Evolutionary conservation across 2,797 vertebrate genomes (phyloP).

Genomic region (Odontamblyopus lacepedii): DNA sequence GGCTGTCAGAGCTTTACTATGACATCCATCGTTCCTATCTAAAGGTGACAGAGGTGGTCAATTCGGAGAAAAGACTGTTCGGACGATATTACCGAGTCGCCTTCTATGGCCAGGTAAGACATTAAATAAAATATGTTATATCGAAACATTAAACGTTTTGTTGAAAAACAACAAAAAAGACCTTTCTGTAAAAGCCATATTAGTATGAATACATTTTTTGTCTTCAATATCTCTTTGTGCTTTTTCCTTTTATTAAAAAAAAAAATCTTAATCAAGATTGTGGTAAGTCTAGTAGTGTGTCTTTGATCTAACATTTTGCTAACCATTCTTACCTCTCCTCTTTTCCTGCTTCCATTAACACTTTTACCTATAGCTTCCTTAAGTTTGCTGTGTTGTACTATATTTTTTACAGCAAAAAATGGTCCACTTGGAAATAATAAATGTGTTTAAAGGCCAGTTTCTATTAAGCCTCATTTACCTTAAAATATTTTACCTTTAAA

Average conservation of each 20-base stretch:
- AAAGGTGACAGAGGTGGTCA: constrained; percentile 96
- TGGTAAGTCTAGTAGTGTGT: constrained; percentile 86
- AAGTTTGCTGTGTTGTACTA: constrained; percentile 65
- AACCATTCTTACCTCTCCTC: constrained; percentile 51
- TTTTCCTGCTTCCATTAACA: constrained; percentile 66
- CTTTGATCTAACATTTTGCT: constrained; percentile 48
- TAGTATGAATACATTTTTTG: constrained; percentile 34
- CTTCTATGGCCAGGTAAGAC: constrained; percentile 94
- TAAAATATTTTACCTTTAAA: background rate
- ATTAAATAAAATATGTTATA: background rate
- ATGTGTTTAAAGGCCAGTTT: constrained; percentile 9
- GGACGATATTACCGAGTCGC: constrained; percentile 96
- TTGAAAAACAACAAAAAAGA: background rate
- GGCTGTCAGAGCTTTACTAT: constrained; percentile 94
- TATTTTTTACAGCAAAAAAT: constrained; percentile 14
- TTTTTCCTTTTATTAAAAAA: constrained; percentile 77
- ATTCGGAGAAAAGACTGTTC: constrained; percentile 94
- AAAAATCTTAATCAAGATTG: constrained; percentile 86
- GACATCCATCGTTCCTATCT: constrained; percentile 96
- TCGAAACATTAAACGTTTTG: background rate
- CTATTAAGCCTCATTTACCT: constrained; percentile 17
- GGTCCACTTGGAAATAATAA: background rate
- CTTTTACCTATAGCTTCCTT: constrained; percentile 42
- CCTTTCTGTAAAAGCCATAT: background rate
- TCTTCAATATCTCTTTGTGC: constrained; percentile 86